A percentile compares a stretch with the other conserved stretches of the same genome.
phyloP scores from a whole-genome alignment of 2,797 vertebrate species.

The Harpagifer antarcticus region DNA sequence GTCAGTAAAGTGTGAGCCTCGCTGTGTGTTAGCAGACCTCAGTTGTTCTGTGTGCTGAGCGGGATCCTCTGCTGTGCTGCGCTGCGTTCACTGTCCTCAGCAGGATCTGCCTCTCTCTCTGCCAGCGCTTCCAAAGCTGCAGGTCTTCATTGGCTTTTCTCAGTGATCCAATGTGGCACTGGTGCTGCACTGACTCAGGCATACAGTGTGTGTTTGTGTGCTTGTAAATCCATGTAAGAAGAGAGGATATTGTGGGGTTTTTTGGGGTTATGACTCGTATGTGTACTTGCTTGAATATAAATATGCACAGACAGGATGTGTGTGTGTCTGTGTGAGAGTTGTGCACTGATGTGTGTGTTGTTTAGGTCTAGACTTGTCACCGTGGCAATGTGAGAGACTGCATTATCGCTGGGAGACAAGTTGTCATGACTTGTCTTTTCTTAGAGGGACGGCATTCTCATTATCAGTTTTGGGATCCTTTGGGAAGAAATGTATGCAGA shows the following conservation, averaged over 20 bases:
- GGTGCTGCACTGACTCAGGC: constrained; percentile 46
- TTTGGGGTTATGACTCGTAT: constrained; percentile 5
- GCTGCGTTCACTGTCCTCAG: constrained; percentile 52
- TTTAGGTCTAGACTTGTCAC: constrained; percentile 26
- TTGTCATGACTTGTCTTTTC: constrained; percentile 9
- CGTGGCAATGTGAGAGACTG: constrained; percentile 19
- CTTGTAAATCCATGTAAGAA: neutral
- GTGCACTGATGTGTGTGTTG: constrained; percentile 14
- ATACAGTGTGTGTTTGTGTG: constrained; percentile 8
- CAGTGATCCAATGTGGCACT: constrained; percentile 53
- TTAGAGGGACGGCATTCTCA: constrained; percentile 18
- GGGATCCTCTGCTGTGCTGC: constrained; percentile 37
- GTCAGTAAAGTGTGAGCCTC: constrained; percentile 55
- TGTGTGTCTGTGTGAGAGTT: constrained; percentile 10
- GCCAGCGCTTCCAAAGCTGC: constrained; percentile 40
- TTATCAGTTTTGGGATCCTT: constrained; percentile 13
- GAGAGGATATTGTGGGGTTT: constrained; percentile 2
- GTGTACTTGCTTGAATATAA: constrained; percentile 15
- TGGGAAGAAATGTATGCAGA: constrained; percentile 5
- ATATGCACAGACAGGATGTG: constrained; percentile 21
- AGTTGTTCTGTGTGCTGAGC: constrained; percentile 27
- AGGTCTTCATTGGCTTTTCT: constrained; percentile 47
- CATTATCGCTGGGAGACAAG: constrained; percentile 19
- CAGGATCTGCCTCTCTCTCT: constrained; percentile 47
- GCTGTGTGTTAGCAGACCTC: constrained; percentile 35